Evolutionary conservation across 2,797 vertebrate species (phyloP).

Genomic region (Picus viridis): DNA sequence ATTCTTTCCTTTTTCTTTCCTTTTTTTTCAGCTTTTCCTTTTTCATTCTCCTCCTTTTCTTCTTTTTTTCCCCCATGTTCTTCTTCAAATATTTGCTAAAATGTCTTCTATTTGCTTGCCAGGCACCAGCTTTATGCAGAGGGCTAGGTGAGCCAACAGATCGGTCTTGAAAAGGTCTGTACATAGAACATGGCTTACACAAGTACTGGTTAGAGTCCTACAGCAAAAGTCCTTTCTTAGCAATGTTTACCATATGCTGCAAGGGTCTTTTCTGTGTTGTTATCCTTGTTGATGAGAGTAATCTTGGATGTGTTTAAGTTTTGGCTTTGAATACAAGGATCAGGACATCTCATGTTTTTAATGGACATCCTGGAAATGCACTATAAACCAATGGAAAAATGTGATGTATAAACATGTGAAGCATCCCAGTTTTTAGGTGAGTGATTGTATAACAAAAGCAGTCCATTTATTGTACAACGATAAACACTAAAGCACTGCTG

Average conservation of each 20-base stretch:
- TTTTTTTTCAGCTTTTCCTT: not conserved
- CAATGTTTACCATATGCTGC: not conserved
- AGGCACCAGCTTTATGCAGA: not conserved
- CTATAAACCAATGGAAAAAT: not conserved
- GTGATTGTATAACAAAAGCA: not conserved
- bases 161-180: not conserved
- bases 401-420: not conserved
- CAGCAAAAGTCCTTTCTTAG: not conserved
- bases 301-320: not conserved
- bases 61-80: not conserved
- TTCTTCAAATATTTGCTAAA: not conserved
- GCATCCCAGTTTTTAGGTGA: not conserved
- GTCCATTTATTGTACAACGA: not conserved
- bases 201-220: not conserved
- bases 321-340: not conserved
- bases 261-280: not conserved
- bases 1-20: fast-evolving
- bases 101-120: not conserved
- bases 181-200: not conserved
- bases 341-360: not conserved
- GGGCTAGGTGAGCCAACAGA: not conserved
- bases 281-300: not conserved
- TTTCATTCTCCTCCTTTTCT: not conserved
- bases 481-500: not conserved
- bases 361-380: not conserved